Conservation (phyloP, 2,888 invertebrate genomes). For the Capitulum mitella region DNA sequence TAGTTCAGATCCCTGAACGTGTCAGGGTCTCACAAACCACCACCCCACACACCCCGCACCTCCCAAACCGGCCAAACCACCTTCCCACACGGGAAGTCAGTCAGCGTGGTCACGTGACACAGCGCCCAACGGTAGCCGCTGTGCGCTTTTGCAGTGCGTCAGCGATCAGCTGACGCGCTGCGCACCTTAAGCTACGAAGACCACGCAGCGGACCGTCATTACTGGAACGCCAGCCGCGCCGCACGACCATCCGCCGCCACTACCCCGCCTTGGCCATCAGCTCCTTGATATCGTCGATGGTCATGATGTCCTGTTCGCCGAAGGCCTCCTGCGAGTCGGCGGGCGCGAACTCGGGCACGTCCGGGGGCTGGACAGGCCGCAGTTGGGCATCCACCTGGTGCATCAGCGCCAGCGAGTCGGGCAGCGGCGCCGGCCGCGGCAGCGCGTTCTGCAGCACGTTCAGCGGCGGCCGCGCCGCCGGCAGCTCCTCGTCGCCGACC, state of each 20-base stretch:
- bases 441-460: slow-evolving; percentile 30
- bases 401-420: neutral
- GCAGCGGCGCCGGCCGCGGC: neutral
- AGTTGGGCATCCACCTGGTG: neutral
- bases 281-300: neutral
- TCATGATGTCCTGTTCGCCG: neutral
- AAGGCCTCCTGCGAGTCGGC: neutral
- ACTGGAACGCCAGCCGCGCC: too few species aligned
- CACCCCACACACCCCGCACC: too few species aligned
- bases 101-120: too few species aligned
- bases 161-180: too few species aligned
- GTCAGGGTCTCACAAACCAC: too few species aligned
- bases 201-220: neutral
- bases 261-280: neutral
- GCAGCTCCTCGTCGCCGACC: slow-evolving; percentile 20
- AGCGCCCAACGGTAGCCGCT: too few species aligned
- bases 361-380: neutral
- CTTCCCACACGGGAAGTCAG: too few species aligned
- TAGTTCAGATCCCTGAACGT: too few species aligned
- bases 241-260: too few species aligned
- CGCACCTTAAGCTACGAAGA: too few species aligned
- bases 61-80: too few species aligned
- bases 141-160: too few species aligned
- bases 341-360: neutral
- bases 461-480: slow-evolving; percentile 28